Base-by-base conservation (phyloP, 2,113 vertebrate genomes). In the Steatornis caripensis region DNA sequence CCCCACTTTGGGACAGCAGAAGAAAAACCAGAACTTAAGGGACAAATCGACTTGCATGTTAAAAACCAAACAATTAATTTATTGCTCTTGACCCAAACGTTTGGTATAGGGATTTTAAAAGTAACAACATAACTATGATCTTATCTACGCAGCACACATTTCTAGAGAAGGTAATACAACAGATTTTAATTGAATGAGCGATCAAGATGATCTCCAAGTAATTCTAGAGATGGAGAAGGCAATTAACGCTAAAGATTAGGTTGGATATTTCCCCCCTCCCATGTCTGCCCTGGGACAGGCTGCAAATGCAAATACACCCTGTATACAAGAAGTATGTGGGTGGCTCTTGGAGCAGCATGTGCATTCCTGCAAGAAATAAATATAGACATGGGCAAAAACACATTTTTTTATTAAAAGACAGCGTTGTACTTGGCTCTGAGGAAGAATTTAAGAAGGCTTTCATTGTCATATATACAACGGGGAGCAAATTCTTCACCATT, bases 281-380 rank as follows among this genome's bases (percentile, higher is more conserved):
- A 49, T 64, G 6, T 94, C 49, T 92, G 62, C 83, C 71, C 30
- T 81, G 84, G 57, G 93, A 94, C 78, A 91, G 96, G 87, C 97
- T 93, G 90, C 45, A 86, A 92, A 94, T 84, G 96, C 93, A 95
- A 97, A 95, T 96, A 96, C 88, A 90, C 95, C 48, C 70, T 23
- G 39, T 84, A 94, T 89, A 91, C 95, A 97, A 96, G 91, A 87
- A 98, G 93, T 86, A 97, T 92, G 98, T 98, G 97, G 97, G 97
- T 96, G 95, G 97, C 95, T 97, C 88, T 89, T 98, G 98, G 97
- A 98, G 89, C 83, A 49, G 48, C 66, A 92, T 93, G 93, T 69
- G 86, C 97, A 98, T 98, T 98, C 98, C 94, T 98, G 74, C n/a
- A 77, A 71, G 93, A 95, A 97, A 95, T 94, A 95, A 97, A 97